Evolutionary conservation across 2,797 vertebrate genomes (phyloP), one percentile per base, ranked within the genome.

Genomic region (Peromyscus aztecus): DNA sequence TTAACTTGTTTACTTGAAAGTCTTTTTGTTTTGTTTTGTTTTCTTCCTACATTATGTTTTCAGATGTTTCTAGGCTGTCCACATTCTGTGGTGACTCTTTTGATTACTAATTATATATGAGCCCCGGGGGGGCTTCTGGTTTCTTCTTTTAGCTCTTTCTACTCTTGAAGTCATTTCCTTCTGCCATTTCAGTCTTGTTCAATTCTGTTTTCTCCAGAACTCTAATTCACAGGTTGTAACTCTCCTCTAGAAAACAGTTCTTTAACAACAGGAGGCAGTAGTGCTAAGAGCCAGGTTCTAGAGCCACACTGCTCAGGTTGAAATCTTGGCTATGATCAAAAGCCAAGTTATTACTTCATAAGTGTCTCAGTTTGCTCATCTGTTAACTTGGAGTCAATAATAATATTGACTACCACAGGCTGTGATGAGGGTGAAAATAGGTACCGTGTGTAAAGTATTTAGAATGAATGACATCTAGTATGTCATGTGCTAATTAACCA

Each of bases 91-190:
- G 78, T 73, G 55, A 78, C 83, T 61, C 27, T 73, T 91, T 92
- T 91, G 93, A 89, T 89, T 67, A 24, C 49, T 95, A 71, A 75
- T 94, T 85, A 80, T 37, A 11, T 75, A 43, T 57, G 78, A 93
- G 78, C 77, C 63, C 49, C 55, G 63, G 4, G 63, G 4, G 91
- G 76, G 16, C 83, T 92, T 59, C 52, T 92, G 59, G 61, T 82
- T 92, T 76, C 88, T 92, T 95, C 69, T 94, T n/a, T 90, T 17
- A 75, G 40, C 63, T 89, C 80, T 95, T 84, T 95, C 37, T 92
- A 65, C 89, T 78, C 83, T 86, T 57, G 77, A 96, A 85, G 89
- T 80, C 34, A 8, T 92, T 90, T 82, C 63, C 63, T 69, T 83
- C 73, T 76, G 65, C 80, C 61, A 29, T 84, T 80, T 80, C 49